Evolutionary conservation across 2,888 invertebrate species (phyloP), one percentile per base, ranked within the genome.

Genomic region (Cosmia pyralina): DNA sequence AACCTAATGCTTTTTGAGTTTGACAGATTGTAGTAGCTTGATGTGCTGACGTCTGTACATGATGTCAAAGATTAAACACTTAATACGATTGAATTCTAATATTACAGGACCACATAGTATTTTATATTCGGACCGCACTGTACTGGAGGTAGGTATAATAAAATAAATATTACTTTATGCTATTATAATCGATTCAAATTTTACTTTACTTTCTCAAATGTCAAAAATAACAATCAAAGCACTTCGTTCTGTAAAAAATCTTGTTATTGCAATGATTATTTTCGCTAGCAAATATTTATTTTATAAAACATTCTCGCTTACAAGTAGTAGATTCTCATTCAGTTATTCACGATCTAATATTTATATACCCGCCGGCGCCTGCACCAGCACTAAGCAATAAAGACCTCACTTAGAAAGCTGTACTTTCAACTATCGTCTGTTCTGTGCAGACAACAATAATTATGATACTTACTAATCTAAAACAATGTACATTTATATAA

Each of bases 401-500:
- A 64, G 15, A 5, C n/a, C n/a, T n/a, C n/a, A n/a, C n/a, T n/a
- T n/a, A n/a, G n/a, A n/a, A n/a, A n/a, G n/a, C n/a, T n/a, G n/a
- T n/a, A 64, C 34, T 50, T 48, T 5, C 28, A 46, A 53, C 46
- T 41, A 46, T 8, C 5, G 22, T 38, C 38, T 55, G 17, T 50
- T 22, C 15, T 44, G 13, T 34, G 41, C 48, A 22, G 38, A 55
- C 53, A 22, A 50, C 15, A 58, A 58, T 22, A 22, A 52, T 57
- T 11, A 13, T 19, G 50, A 38, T 50, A 52, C 28, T 52, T n/a
- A 58, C n/a, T 22, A 19, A 52, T 55, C 7, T 63, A 59, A 48
- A 64, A 72, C 8, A 59, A 34, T 73, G 59, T 76, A 64, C 48
- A 80, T 53, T 34, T 34, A 73, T 64, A 79, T 73, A 13, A 73